Evolutionary conservation across 2,797 vertebrate species (phyloP), one percentile per base, ranked within the genome.

Genomic region (Micropoecilia bifurca): DNA sequence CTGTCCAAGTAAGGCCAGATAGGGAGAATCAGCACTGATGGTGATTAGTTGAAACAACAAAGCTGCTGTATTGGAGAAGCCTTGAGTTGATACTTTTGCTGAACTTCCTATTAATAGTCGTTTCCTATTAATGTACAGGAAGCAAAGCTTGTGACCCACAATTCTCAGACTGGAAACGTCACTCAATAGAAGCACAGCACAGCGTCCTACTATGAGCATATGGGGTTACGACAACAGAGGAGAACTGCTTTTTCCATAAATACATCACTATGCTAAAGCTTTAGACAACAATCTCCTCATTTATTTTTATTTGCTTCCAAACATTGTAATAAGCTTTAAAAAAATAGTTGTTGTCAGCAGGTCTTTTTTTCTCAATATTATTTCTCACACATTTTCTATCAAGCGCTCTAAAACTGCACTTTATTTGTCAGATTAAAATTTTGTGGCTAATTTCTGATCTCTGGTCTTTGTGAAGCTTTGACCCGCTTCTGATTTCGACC

Each of bases 31-130:
- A 46, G 33, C 57, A 46, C 30, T 68, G 63, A 72, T 81, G 66
- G 48, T 72, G 63, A 72, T 85, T 78, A 69, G 61, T 55, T 59
- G 36, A 78, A 84, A 71, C 36, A 81, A 50, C 25, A 89, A 86
- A 86, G 77, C 76, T 73, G 73, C 80, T 77, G 84, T 13, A 86
- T 69, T 50, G 76, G 80, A 75, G 84, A 89, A 82, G 61, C 80
- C 71, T 83, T 88, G 82, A 91, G 83, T 82, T 84, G 74, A 71
- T 79, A 88, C 68, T 85, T 75, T 88, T 79, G 71, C 69, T 84
- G 82, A 80, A 85, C 68, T 16, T 0, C 63, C 93, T 95, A 95
- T 95, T 92, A 83, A 93, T 94, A 94, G 89, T 85, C 75, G 8
- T 55, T 55, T 55, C 25, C 53, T 57, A 28, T 57, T 28, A 75